Percentiles rank a stretch among this genome's conserved stretches.
Conservation (phyloP, 2,888 invertebrate species). For the Conistra vaccinii region DNA sequence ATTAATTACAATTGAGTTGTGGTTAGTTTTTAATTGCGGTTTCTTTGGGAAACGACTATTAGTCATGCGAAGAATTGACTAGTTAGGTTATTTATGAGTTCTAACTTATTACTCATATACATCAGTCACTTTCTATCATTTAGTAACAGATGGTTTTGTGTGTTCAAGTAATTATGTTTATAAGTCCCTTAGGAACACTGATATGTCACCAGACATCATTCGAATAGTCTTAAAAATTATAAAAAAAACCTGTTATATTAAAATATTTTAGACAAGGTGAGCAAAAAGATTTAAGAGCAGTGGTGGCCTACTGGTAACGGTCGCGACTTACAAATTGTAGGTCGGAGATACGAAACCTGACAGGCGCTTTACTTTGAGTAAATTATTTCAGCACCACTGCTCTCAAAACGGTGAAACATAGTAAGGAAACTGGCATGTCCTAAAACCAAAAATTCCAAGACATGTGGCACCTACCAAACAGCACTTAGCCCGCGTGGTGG, state of each 20-base stretch:
- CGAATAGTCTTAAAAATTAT: neutral
- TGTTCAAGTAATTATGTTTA: neutral
- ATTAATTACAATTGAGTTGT: slow-evolving; percentile 24
- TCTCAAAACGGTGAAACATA: too few relatives aligned
- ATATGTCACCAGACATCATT: neutral
- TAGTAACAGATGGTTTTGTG: neutral
- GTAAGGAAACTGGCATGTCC: too few relatives aligned
- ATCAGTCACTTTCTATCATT: neutral
- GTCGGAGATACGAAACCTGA: too few relatives aligned
- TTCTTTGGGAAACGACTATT: slow-evolving; percentile 34
- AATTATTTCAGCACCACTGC: too few relatives aligned
- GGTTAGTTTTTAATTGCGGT: slow-evolving; percentile 36
- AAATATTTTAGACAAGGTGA: neutral
- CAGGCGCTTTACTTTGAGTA: too few relatives aligned
- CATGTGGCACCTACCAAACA: too few relatives aligned
- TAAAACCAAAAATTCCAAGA: too few relatives aligned
- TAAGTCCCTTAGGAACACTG: too few relatives aligned
- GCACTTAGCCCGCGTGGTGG: too few relatives aligned
- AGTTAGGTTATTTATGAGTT: neutral
- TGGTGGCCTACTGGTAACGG: too few relatives aligned
- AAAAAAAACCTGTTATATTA: neutral
- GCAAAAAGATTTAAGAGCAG: neutral
- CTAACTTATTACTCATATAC: slow-evolving; percentile 8
- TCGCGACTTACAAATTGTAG: too few relatives aligned
- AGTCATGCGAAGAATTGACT: slow-evolving; percentile 30